These are phyloP conservation scores for Cephus runcator DNA, from an alignment of 2,888 invertebrate species.

Conservation along the genomic window DNA sequence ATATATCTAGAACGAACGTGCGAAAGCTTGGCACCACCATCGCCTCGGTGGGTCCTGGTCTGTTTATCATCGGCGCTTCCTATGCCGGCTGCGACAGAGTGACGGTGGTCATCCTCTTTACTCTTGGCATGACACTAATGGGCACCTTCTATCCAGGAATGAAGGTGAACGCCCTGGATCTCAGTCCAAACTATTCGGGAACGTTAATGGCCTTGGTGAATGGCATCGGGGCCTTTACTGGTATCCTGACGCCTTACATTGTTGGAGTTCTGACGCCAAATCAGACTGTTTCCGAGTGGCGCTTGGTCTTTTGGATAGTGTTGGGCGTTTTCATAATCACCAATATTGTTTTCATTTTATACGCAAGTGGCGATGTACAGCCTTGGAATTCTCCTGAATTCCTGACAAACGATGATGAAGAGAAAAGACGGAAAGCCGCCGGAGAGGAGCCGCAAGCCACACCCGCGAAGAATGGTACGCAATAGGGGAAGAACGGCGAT, in stretches of 20 bases:
- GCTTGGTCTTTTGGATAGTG: slow-evolving; percentile 83
- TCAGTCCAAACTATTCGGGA: slow-evolving; percentile 67
- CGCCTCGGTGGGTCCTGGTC: slow-evolving; percentile 66
- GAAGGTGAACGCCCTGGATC: slow-evolving; percentile 67
- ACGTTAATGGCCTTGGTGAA: slow-evolving; percentile 67
- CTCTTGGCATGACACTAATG: slow-evolving; percentile 66
- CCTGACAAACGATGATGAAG: slow-evolving; percentile 28
- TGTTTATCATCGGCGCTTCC: slow-evolving; percentile 66
- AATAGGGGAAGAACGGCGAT: too few relatives aligned
- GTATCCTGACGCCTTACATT: slow-evolving; percentile 76
- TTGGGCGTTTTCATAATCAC: slow-evolving; percentile 75
- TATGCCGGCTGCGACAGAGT: slow-evolving; percentile 65
- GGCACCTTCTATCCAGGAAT: slow-evolving; percentile 67
- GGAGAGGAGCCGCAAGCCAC: too few relatives aligned
- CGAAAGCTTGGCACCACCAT: slow-evolving; percentile 66
- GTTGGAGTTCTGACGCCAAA: slow-evolving; percentile 75
- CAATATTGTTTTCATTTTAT: slow-evolving; percentile 75
- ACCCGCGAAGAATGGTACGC: too few relatives aligned
- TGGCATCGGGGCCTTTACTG: slow-evolving; percentile 78
- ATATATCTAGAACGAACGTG: slow-evolving; percentile 61
- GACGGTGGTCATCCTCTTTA: slow-evolving; percentile 63
- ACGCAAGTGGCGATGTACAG: slow-evolving; percentile 80
- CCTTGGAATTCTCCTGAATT: slow-evolving; percentile 77
- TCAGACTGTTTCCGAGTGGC: slow-evolving; percentile 77
- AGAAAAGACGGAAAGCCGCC: slow-evolving; percentile 13